Conservation (phyloP, 2,797 vertebrate genomes). For the Scarus forsteni region DNA sequence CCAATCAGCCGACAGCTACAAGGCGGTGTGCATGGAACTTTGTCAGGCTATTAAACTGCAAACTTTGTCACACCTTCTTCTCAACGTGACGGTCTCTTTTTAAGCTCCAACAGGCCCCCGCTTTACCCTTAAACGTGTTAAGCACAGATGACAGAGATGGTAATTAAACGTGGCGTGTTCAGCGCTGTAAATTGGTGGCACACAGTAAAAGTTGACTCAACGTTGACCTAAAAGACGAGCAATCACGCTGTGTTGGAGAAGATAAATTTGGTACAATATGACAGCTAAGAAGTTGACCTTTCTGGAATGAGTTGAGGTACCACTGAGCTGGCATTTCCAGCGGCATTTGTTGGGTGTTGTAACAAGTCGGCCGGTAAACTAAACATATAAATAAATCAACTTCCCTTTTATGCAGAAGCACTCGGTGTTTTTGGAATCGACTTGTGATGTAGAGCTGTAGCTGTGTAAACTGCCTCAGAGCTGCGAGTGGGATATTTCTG, state of each 20-base stretch:
- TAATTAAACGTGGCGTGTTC: slow-evolving; percentile 7
- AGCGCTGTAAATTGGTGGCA: background rate
- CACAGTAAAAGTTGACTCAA: background rate
- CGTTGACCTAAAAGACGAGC: slow-evolving; percentile 5
- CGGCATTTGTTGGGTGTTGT: background rate
- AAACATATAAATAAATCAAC: background rate
- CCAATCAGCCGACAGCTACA: slow-evolving; percentile 55
- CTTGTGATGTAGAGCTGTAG: background rate
- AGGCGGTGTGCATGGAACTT: slow-evolving; percentile 4
- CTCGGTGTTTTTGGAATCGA: slow-evolving; percentile 4
- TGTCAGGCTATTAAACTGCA: slow-evolving; percentile 29
- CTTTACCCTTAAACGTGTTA: slow-evolving; percentile 20
- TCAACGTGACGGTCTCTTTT: slow-evolving; percentile 4
- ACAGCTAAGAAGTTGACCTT: slow-evolving; percentile 42
- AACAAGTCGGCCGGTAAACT: background rate
- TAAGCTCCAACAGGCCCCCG: slow-evolving; percentile 7
- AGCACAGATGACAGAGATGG: background rate
- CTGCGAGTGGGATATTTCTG: slow-evolving; percentile 3
- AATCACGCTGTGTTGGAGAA: slow-evolving; percentile 27
- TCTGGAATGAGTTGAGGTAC: slow-evolving; percentile 15
- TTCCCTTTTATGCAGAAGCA: background rate
- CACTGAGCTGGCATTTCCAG: slow-evolving; percentile 31
- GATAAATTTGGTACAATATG: slow-evolving; percentile 13
- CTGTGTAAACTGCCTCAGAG: background rate
- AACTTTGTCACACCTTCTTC: slow-evolving; percentile 3